Evolutionary conservation across 2,888 invertebrate genomes (phyloP), one percentile per base, ranked within the genome.

Genomic region (Pomacea canaliculata): DNA sequence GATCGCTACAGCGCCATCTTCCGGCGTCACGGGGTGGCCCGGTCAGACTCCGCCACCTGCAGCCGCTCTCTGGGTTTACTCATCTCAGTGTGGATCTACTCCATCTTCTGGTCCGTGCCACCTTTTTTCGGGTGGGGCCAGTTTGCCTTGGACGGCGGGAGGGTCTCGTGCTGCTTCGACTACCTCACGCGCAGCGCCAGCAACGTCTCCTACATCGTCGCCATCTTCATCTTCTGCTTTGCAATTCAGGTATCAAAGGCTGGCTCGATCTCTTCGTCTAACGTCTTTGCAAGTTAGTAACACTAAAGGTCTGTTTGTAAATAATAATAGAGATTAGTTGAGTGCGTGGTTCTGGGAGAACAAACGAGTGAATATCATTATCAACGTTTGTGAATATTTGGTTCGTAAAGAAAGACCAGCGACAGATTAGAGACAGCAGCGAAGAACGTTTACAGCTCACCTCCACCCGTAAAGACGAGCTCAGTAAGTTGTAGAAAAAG

Each of bases 161-260:
- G 49, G 27, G 83, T 82, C 7, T 84, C 85, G 0, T 85, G 85
- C 76, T 83, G 83, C 16, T 84, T 85, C 74, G 85, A 85, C 80
- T 85, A 81, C 70, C 71, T 83, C 2, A 80, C 84, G 13, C 71
- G 80, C 16, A 77, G 71, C n/a, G 62, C 68, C 8, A 78, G 62
- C 48, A 83, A 78, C 63, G 70, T 80, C 65, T 76, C 80, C 0
- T 85, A 81, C 75, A 81, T 85, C 3, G n/a, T 83, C 8, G 77
- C 77, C 59, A 81, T 85, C 48, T 81, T 82, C 48, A 72, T 80
- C 12, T 82, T 80, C 60, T 83, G 82, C 70, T 85, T 85, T 62
- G 63, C 69, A 13, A 74, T 74, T 37, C 73, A 73, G 67, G 73
- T 73, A 18, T 27, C 12, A 4, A 37, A 49, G 48, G 48, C 12